A percentile compares a stretch with the other conserved stretches of the same genome.
Evolutionary conservation across 2,797 vertebrate genomes (phyloP).

Genomic region (Malacoraja senta): DNA sequence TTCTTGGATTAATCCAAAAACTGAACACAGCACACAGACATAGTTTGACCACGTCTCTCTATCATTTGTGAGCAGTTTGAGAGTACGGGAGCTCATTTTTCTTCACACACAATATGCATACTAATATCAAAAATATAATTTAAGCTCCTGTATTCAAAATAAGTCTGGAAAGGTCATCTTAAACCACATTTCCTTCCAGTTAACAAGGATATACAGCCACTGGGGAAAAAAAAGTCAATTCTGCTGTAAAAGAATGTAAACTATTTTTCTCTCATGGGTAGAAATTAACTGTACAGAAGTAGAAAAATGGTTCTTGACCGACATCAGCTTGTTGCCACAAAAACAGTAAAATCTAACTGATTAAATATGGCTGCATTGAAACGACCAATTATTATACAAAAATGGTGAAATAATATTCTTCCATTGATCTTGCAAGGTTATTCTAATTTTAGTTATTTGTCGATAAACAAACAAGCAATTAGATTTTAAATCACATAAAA

Average conservation of each 20-base stretch:
- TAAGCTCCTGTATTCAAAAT: too few species aligned
- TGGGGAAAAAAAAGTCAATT: background rate
- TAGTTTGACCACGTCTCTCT: background rate
- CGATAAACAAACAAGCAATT: background rate
- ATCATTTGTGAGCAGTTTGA: background rate
- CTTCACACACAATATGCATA: background rate
- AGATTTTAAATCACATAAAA: background rate
- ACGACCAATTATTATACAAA: background rate
- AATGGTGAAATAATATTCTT: background rate
- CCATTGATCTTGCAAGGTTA: background rate
- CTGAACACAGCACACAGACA: background rate
- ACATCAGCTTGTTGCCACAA: background rate
- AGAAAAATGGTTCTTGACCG: background rate
- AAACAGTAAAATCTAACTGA: background rate
- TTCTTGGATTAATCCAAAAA: background rate
- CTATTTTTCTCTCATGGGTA: background rate
- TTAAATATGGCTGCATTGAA: background rate
- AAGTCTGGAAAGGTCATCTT: background rate
- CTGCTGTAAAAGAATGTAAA: background rate
- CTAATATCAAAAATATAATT: background rate
- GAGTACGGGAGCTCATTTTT: background rate
- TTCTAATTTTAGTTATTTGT: background rate
- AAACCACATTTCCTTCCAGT: background rate
- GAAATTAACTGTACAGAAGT: background rate
- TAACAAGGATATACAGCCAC: background rate